These are phyloP conservation scores for Aethina tumida DNA, from an alignment of 1,140 invertebrate species.

Conservation along the genomic window DNA sequence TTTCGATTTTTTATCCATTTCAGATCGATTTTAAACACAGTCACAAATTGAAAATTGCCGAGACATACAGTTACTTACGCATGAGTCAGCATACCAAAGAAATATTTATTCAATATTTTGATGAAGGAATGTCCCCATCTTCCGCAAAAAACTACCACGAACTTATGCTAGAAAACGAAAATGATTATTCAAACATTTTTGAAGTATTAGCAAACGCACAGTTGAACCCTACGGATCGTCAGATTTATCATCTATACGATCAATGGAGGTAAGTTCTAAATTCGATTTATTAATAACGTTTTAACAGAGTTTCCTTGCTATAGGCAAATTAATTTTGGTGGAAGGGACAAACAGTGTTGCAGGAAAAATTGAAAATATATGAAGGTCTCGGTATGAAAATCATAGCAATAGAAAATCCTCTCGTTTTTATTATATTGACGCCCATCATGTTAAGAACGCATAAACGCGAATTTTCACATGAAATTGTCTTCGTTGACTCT, in stretches of 20 bases:
- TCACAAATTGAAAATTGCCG: background rate
- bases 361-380: constrained; percentile 7
- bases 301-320: background rate
- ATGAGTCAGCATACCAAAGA: constrained; percentile 4
- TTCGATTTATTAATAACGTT: background rate
- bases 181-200: background rate
- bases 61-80: constrained; percentile 9
- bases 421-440: constrained; percentile 12
- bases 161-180: constrained; percentile 1
- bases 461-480: constrained; percentile 6
- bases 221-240: constrained; percentile 8
- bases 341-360: constrained; percentile 3
- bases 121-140: constrained; percentile 9
- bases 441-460: constrained; percentile 13
- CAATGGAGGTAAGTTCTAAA: constrained; percentile 5
- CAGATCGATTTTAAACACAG: constrained; percentile 1
- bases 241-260: constrained; percentile 6
- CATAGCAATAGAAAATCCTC: constrained; percentile 11
- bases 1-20: background rate
- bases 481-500: constrained; percentile 11
- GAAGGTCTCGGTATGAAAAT: constrained; percentile 6
- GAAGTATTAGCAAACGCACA: constrained; percentile 5
- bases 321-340: constrained; percentile 1
- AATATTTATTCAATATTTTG: constrained; percentile 6
- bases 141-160: constrained; percentile 10